A percentile compares a stretch with the other conserved stretches of the same genome.
phyloP scores from a whole-genome alignment of 2,797 vertebrate species.

The Allochrocebus solatus region DNA sequence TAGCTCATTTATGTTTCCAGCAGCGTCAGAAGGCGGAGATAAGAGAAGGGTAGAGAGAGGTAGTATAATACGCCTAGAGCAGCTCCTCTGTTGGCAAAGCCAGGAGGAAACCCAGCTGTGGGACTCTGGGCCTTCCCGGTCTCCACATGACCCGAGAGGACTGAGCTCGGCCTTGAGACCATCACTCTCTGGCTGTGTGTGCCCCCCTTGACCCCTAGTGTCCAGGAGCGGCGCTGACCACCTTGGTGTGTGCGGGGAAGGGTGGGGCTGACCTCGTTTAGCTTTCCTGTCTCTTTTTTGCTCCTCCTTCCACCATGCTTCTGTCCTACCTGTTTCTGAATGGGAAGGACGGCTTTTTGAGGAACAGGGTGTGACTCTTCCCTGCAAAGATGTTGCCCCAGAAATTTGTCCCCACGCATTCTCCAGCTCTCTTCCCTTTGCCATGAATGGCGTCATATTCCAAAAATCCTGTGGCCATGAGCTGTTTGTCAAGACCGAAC shows the following conservation, averaged over 20 bases:
- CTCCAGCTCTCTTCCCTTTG: constrained; percentile 39
- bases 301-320: neutral
- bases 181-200: neutral
- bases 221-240: neutral
- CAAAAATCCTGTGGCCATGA: constrained; percentile 63
- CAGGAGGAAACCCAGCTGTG: neutral
- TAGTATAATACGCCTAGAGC: neutral
- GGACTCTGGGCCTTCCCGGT: neutral
- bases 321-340: neutral
- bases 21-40: neutral
- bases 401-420: constrained; percentile 40
- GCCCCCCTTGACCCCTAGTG: neutral
- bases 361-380: neutral
- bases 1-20: neutral
- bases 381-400: constrained; percentile 45
- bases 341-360: constrained; percentile 6
- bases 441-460: constrained; percentile 64
- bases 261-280: neutral
- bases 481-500: constrained; percentile 69
- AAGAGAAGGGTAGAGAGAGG: neutral
- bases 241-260: neutral
- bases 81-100: neutral
- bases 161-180: neutral
- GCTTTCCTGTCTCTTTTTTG: neutral
- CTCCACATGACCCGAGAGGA: neutral